Conservation (phyloP, 2,888 invertebrate species). For the Caenorhabditis macrosperma region DNA sequence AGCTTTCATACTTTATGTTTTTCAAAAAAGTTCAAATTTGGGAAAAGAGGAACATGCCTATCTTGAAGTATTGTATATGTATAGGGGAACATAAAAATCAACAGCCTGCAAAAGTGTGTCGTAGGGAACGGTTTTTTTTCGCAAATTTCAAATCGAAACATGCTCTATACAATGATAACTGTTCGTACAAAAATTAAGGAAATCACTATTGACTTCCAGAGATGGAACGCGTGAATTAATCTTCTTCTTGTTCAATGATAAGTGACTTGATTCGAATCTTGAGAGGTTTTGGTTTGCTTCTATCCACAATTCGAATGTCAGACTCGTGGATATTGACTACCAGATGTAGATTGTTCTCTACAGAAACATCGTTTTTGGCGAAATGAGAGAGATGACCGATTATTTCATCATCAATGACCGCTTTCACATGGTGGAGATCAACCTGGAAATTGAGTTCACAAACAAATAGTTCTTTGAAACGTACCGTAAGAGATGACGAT, state of each 20-base stretch:
- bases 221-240: slow-evolving; percentile 23
- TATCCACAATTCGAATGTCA: slow-evolving; percentile 67
- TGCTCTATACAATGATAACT: too few relatives aligned
- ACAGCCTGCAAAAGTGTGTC: too few relatives aligned
- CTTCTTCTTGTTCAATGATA: slow-evolving; percentile 69
- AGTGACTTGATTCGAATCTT: slow-evolving; percentile 61
- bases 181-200: neutral
- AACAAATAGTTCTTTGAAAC: too few relatives aligned
- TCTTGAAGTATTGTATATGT: too few relatives aligned
- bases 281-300: slow-evolving; percentile 69
- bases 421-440: slow-evolving; percentile 52
- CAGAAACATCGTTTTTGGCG: slow-evolving; percentile 64
- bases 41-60: too few relatives aligned
- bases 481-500: too few relatives aligned
- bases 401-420: slow-evolving; percentile 69
- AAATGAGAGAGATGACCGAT: slow-evolving; percentile 72
- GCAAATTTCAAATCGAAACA: too few relatives aligned
- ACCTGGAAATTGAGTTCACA: slow-evolving; percentile 45
- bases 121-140: too few relatives aligned
- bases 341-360: slow-evolving; percentile 66
- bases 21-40: too few relatives aligned
- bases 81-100: too few relatives aligned
- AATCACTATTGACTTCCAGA: neutral
- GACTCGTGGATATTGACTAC: slow-evolving; percentile 64
- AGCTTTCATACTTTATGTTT: too few relatives aligned